Percentiles rank a stretch among this genome's conserved stretches.
Evolutionary conservation across 1,140 invertebrate species (phyloP).

Genomic region (Panagrolaimus sp.): DNA sequence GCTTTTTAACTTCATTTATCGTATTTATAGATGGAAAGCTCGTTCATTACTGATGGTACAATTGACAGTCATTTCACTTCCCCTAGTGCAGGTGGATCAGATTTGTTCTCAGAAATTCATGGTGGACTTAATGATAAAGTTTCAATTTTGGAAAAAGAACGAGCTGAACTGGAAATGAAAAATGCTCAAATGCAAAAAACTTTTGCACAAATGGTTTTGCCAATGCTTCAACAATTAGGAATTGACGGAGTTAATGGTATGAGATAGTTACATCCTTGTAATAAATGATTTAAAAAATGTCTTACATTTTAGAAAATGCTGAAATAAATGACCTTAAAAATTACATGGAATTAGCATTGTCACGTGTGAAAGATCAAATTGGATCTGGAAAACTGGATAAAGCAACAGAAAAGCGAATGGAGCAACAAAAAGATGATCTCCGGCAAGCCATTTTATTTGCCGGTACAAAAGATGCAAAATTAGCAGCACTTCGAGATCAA

Average conservation of each 20-base stretch:
- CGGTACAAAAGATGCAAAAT: slow-evolving; percentile 69
- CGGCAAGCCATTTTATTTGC: slow-evolving; percentile 70
- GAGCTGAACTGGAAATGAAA: slow-evolving; percentile 79
- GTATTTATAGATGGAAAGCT: slow-evolving; percentile 34
- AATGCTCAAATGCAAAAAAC: slow-evolving; percentile 24
- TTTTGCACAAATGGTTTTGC: slow-evolving; percentile 28
- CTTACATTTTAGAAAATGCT: slow-evolving; percentile 24
- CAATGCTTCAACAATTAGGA: slow-evolving; percentile 30
- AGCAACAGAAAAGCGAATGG: slow-evolving; percentile 31
- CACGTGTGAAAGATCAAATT: slow-evolving; percentile 29
- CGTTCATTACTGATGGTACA: slow-evolving; percentile 35
- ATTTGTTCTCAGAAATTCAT: slow-evolving; percentile 94
- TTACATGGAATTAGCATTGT: slow-evolving; percentile 37
- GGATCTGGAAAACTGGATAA: slow-evolving; percentile 38
- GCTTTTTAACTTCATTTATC: no score
- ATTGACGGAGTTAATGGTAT: slow-evolving; percentile 25
- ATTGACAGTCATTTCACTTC: slow-evolving; percentile 31
- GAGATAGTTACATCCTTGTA: no score
- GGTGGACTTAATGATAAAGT: slow-evolving; percentile 60
- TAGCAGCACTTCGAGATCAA: slow-evolving; percentile 70
- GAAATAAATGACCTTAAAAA: slow-evolving; percentile 38
- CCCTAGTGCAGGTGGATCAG: slow-evolving; percentile 67
- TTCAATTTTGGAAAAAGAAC: slow-evolving; percentile 84
- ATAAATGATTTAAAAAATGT: slow-evolving; percentile 2
- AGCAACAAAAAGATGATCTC: slow-evolving; percentile 66